phyloP scores from a whole-genome alignment of 2,888 invertebrate species.

The Tryphoninae sp. region DNA sequence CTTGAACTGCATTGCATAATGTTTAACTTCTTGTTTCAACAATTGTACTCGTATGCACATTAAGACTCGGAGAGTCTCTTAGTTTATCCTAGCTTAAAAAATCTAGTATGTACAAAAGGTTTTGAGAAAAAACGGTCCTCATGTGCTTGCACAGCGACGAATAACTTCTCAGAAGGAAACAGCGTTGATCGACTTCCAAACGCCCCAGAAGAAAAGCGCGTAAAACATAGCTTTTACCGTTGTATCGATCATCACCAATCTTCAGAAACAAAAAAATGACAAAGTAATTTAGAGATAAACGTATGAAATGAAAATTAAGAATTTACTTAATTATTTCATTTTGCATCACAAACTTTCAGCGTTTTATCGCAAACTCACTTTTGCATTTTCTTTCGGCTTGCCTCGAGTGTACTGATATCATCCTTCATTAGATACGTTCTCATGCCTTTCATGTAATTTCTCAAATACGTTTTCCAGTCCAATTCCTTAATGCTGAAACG shows the following conservation, averaged over 20 bases:
- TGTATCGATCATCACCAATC: too few relatives aligned
- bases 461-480: slow-evolving; percentile 88
- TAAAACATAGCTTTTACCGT: too few relatives aligned
- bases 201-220: too few relatives aligned
- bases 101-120: slow-evolving; percentile 34
- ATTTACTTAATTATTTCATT: too few relatives aligned
- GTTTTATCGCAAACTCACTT: slow-evolving; percentile 81
- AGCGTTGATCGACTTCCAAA: too few relatives aligned
- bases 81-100: not conserved
- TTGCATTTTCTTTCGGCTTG: slow-evolving; percentile 84
- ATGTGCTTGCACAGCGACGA: not conserved
- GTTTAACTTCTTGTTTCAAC: not conserved
- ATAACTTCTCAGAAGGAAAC: too few relatives aligned
- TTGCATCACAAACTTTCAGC: slow-evolving; percentile 9
- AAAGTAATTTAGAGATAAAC: slow-evolving; percentile 5
- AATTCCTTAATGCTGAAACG: slow-evolving; percentile 88
- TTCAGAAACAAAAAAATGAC: not conserved
- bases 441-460: slow-evolving; percentile 88
- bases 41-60: too few relatives aligned
- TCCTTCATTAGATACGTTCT: slow-evolving; percentile 91
- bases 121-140: not conserved
- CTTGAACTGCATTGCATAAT: not conserved
- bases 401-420: slow-evolving; percentile 85
- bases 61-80: not conserved
- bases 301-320: not conserved